Evolutionary conservation across 1,140 invertebrate genomes (phyloP), one percentile per base, ranked within the genome.

Genomic region (Bombus waltoni): DNA sequence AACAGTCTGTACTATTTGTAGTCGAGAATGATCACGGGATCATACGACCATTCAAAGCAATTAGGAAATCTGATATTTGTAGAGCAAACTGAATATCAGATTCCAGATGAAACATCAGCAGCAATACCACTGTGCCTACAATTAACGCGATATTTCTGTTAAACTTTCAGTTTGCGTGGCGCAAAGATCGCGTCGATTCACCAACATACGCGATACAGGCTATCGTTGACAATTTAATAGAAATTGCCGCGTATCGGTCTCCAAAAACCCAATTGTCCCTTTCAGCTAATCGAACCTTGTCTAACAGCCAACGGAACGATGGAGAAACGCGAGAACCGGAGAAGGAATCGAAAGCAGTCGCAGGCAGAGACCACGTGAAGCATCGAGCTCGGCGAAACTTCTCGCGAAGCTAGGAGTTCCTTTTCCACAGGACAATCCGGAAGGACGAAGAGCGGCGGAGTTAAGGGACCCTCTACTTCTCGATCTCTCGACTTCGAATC

Each of bases 401-500:
- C 9, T 35, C 75, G 57, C 47, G 75, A 28, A 47, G n/a, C 10
- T 13, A 79, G 68, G 32, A 32, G 32, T 32, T 32, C 62, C 11
- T 66, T 44, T 47, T 3, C 40, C 15, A 2, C 40, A 13, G 8
- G 42, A 28, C 11, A 76, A 15, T 44, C 35, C 35, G 13, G 2
- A 42, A n/a, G 13, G 40, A n/a, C 25, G 15, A 72, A 42, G 11
- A n/a, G 10, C 59, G 28, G 10, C n/a, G 28, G 28, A 62, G 10
- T n/a, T n/a, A n/a, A 62, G 28, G 11, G 28, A n/a, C 11, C 11
- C 11, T 62, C 3, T n/a, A 11, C 13, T 11, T n/a, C 59, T 62
- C 78, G 83, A 82, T 76, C 74, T 66, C 84, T 86, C 88, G 62
- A 78, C 65, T 66, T 32, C 28, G 28, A 62, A 4, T 62, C 59